Percentiles rank a stretch among this genome's conserved stretches.
Conservation (phyloP, 2,797 vertebrate genomes). For the Micromesistius poutassou region DNA sequence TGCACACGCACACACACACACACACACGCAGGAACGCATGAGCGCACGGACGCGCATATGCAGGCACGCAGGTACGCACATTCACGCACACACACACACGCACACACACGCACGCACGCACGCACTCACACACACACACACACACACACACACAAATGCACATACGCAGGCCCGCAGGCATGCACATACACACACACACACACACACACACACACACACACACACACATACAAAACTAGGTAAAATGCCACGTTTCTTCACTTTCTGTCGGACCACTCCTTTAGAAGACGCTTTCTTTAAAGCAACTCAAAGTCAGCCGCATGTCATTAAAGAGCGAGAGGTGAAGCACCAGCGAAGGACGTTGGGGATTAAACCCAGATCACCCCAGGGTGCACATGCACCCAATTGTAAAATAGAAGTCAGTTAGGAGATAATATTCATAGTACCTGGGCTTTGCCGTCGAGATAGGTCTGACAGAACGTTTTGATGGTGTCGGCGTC, state of each 20-base stretch:
- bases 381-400: not conserved
- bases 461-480: constrained; percentile 80
- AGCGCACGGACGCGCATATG: no score
- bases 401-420: not conserved
- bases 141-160: constrained; percentile 23
- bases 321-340: not conserved
- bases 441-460: constrained; percentile 82
- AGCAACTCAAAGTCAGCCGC: no score
- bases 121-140: constrained; percentile 12
- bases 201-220: constrained; percentile 15
- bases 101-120: constrained; percentile 24
- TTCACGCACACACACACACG: constrained; percentile 16
- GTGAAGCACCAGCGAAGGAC: not conserved
- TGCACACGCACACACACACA: not conserved
- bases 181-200: constrained; percentile 14
- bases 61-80: no score
- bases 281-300: not conserved
- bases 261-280: not conserved
- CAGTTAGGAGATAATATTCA: not conserved
- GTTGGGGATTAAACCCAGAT: not conserved
- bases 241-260: not conserved
- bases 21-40: no score
- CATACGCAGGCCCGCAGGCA: constrained; percentile 5
- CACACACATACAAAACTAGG: constrained; percentile 1
- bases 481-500: constrained; percentile 65